These are phyloP conservation scores for Cottus gobio DNA, from an alignment of 2,113 vertebrate genomes.

Conservation along the genomic window DNA sequence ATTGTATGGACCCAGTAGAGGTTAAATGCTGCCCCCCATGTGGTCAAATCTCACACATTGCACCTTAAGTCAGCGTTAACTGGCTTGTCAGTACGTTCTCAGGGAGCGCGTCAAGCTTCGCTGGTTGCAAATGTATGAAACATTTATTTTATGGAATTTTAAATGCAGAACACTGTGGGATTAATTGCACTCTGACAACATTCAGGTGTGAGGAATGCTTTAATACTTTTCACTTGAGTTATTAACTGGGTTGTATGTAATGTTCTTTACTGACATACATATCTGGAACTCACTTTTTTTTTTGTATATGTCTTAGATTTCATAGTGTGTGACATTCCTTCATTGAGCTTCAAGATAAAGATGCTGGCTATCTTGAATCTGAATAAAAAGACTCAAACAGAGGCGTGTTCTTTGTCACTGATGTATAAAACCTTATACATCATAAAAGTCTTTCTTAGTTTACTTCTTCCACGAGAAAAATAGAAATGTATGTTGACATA, in stretches of 20 bases:
- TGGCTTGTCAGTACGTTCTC: conserved; percentile 3
- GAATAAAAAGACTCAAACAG: conserved; percentile 24
- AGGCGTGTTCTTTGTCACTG: neutral
- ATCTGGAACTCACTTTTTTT: neutral
- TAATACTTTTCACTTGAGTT: conserved; percentile 25
- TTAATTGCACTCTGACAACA: conserved; percentile 13
- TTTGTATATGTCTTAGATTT: neutral
- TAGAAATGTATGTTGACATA: conserved; percentile 31
- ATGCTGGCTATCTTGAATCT: conserved; percentile 46
- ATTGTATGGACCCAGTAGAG: neutral
- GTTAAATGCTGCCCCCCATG: no score
- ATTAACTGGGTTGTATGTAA: conserved; percentile 1
- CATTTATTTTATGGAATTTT: neutral
- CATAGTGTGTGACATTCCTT: neutral
- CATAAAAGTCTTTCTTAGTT: conserved; percentile 17
- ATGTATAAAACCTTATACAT: no score
- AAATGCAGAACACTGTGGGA: neutral
- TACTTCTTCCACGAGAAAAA: conserved; percentile 10
- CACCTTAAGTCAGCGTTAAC: neutral
- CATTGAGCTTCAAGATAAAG: conserved; percentile 10
- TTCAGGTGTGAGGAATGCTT: conserved; percentile 14
- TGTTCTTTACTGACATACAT: neutral
- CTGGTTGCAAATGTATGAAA: neutral
- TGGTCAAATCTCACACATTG: no score
- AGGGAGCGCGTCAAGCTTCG: neutral